These are phyloP conservation scores for Neotragus pygmaeus DNA, from an alignment of 2,113 vertebrate genomes.

Conservation along the genomic window DNA sequence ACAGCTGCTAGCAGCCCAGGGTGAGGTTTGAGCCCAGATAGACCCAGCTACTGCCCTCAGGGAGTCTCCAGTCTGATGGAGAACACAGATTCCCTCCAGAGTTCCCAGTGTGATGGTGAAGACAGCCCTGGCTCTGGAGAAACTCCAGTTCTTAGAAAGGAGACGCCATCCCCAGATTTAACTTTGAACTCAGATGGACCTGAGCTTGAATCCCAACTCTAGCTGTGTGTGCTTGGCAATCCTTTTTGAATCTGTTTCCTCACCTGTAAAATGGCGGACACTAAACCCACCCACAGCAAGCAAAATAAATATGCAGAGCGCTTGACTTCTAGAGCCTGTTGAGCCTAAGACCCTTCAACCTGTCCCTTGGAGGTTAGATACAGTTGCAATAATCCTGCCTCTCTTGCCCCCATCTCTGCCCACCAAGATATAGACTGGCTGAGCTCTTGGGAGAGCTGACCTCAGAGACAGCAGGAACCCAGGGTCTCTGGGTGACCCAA, in stretches of 20 bases:
- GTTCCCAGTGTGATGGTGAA: not conserved
- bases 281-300: not conserved
- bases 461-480: not conserved
- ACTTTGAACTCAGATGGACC: not conserved
- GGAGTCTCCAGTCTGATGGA: not conserved
- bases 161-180: not conserved
- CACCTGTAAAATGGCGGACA: not conserved
- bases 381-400: not conserved
- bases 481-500: not conserved
- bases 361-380: not conserved
- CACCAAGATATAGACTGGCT: not conserved
- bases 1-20: not conserved
- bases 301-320: not conserved
- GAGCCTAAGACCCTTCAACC: not conserved
- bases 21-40: not conserved
- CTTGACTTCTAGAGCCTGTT: not conserved
- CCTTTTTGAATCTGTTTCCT: not conserved
- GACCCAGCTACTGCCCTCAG: not conserved
- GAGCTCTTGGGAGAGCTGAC: not conserved
- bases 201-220: not conserved
- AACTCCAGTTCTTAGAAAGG: not conserved
- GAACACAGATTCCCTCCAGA: not conserved
- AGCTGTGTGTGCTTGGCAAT: not conserved
- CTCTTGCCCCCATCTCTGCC: not conserved
- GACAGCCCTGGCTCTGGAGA: not conserved